Base-by-base conservation (phyloP, 2,113 vertebrate species). In the Microtus richardsoni region DNA sequence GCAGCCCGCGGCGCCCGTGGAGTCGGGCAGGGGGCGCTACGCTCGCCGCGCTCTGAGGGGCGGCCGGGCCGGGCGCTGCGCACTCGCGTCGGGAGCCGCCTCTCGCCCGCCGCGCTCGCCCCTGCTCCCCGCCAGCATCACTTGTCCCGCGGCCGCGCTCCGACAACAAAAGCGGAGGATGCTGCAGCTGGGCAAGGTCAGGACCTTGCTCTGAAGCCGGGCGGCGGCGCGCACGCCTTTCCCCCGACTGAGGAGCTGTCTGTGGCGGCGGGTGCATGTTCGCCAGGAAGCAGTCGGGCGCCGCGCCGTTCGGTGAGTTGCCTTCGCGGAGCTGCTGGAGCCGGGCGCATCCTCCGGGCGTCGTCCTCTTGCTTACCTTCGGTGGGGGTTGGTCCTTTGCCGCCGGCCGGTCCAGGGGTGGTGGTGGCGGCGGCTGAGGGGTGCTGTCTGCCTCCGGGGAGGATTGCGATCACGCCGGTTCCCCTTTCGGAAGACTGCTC, bases 221-320 rank as follows among this genome's bases (percentile, higher is more conserved):
- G 95, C 97, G 98, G 96, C 95, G 96, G 95, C 95, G 95, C 97
- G 89, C 96, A 80, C 96, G 94, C 96, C 94, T 96, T 79, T 95
- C 10, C 84, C 62, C 7, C 80, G 97, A 96, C 97, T 86, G 97
- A 98, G 97, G 95, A 97, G 98, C 98, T 95, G 98, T 95, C 89
- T 41, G 96, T 88, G 96, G 97, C 39, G 95, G 96, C 95, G 97
- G 95, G 97, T 98, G 71, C 94, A 98, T 98, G 98, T 98, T 98
- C 88, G 92, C 98, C 80, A 98, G 95, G 95, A 97, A 97, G 97
- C 97, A 93, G 68, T 30, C 98, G 74, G 98, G 97, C 96, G 96
- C 98, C 94, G 97, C 98, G 98, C 97, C 96, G 97, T 96, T 98
- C 96, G 98, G 98, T 99, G 98, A 99, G 98, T 98, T 97, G 64